These are phyloP conservation scores for Hypomecis atomaria DNA, from an alignment of 2,888 invertebrate species.

Conservation along the genomic window DNA sequence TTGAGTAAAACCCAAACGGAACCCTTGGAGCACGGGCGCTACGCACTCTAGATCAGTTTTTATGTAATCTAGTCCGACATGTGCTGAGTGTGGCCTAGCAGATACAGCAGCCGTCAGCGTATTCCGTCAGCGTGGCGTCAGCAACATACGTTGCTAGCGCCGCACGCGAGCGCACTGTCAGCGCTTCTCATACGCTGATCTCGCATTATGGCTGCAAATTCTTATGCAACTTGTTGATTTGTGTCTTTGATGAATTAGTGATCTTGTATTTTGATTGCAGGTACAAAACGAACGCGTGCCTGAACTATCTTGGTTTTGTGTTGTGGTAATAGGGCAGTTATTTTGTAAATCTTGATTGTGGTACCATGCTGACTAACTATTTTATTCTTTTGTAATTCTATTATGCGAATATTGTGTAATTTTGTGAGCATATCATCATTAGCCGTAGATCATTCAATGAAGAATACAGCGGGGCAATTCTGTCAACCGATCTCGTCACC, in stretches of 20 bases:
- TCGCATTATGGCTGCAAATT: slow-evolving; percentile 11
- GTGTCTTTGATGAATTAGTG: neutral
- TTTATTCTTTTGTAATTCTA: too few relatives aligned
- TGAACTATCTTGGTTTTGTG: neutral
- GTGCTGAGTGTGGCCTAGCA: slow-evolving; percentile 1
- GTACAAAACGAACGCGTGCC: neutral
- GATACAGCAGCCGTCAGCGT: slow-evolving; percentile 6
- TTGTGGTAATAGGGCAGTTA: too few relatives aligned
- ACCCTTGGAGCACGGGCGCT: too few relatives aligned
- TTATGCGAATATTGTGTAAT: too few relatives aligned
- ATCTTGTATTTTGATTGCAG: neutral
- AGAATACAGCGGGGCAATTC: too few relatives aligned
- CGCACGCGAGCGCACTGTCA: slow-evolving; percentile 4
- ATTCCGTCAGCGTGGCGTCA: slow-evolving; percentile 1
- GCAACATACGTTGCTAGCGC: neutral
- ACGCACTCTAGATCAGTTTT: neutral
- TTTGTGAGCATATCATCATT: too few relatives aligned
- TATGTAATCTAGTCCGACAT: neutral
- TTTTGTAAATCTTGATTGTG: too few relatives aligned
- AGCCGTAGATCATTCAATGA: too few relatives aligned
- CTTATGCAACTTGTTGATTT: slow-evolving; percentile 10
- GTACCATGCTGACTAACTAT: too few relatives aligned
- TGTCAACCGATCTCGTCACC: too few relatives aligned
- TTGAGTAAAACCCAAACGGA: too few relatives aligned
- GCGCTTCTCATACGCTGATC: slow-evolving; percentile 20